Evolutionary conservation across 2,888 invertebrate species (phyloP), one percentile per base, ranked within the genome.

Genomic region (Scrobipalpa costella): DNA sequence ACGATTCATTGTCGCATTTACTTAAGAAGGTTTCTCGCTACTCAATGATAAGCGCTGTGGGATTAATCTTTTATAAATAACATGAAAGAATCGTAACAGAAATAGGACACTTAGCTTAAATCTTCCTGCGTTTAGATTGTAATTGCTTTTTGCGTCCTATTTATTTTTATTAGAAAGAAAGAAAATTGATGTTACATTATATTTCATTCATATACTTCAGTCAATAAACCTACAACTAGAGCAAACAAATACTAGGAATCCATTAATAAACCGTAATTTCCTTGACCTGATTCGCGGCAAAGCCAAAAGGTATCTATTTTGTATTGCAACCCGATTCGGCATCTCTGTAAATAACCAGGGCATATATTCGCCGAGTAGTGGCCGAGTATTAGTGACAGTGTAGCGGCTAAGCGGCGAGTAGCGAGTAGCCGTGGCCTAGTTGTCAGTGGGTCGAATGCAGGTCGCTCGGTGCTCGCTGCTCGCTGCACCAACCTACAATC

Each of bases 361-460:
- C 60, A 34, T 60, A 52, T 50, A 61, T 63, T 60, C 44, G 59
- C 19, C 62, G 59, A 62, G 65, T 62, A 67, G 65, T 34, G 55
- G 55, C 15, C 55, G n/a, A 66, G 68, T 69, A 67, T 63, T 65
- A 68, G 68, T 75, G 75, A 73, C 74, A 75, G 74, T 77, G 62
- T 75, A 76, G 76, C 71, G 76, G 68, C 70, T 67, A 72, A 78
- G 71, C 71, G 68, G 73, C 72, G 72, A 73, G 79, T 76, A 85
- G 73, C 72, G 72, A 73, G 79, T 76, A 85, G 79, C 85, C 85
- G 73, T 85, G 86, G 85, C 85, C 86, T 84, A 85, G 74, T 82
- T 86, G 77, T 64, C 68, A 69, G 61, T 69, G 69, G 68, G 73
- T 68, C 72, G 71, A 69, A 67, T 68, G 69, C 67, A 65, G 69